phyloP scores from a whole-genome alignment of 2,113 vertebrate genomes.

The Empidonax traillii region DNA sequence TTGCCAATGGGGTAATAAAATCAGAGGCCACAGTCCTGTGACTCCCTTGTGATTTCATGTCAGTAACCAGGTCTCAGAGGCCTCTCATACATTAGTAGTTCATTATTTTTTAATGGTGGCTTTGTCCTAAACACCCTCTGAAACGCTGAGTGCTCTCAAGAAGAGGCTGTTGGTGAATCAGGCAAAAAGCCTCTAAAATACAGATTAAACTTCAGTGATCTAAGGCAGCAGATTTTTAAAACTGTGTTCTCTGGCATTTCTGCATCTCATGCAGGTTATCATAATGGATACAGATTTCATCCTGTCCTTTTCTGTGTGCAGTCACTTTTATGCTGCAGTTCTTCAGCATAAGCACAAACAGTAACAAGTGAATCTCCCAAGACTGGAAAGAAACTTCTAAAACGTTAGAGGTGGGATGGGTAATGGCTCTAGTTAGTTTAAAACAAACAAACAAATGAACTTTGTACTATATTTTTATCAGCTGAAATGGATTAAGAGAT shows the following conservation, averaged over 20 bases:
- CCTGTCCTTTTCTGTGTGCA: not conserved
- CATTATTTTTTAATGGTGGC: not conserved
- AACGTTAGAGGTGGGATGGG: not conserved
- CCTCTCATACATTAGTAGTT: not conserved
- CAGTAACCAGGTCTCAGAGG: not conserved
- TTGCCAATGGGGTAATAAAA: conserved; percentile 7
- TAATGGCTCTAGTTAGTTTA: not conserved
- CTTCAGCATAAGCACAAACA: not conserved
- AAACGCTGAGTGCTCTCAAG: not conserved
- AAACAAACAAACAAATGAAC: not conserved
- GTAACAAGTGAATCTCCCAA: not conserved
- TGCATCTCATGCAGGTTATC: not conserved
- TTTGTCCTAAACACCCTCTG: not conserved
- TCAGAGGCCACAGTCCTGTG: not conserved
- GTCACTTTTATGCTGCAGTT: not conserved
- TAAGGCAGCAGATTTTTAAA: not conserved
- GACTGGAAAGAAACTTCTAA: not conserved
- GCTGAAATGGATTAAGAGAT: not conserved
- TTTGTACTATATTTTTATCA: not conserved
- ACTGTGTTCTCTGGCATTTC: not conserved
- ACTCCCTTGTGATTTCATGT: conserved; percentile 28
- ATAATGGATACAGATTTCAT: not conserved
- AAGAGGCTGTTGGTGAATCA: not conserved
- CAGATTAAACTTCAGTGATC: not conserved
- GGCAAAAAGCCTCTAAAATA: not conserved